Percentiles rank a stretch among this genome's conserved stretches.
Evolutionary conservation across 2,888 invertebrate species (phyloP).

Genomic region (Cheilosia urbana): DNA sequence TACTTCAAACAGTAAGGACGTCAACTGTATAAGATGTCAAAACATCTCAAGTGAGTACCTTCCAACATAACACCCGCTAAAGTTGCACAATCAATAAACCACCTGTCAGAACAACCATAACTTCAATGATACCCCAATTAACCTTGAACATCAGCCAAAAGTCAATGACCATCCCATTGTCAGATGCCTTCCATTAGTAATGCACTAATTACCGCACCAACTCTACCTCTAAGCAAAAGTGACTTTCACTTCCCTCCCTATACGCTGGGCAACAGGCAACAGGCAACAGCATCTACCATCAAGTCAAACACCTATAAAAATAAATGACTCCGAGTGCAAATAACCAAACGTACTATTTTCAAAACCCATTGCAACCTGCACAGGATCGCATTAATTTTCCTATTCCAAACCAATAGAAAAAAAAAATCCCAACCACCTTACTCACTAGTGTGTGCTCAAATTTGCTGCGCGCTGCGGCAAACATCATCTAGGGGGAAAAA

Average conservation of each 20-base stretch:
- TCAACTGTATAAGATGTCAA: too few relatives aligned
- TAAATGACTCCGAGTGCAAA: conserved; percentile 53
- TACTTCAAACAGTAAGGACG: too few relatives aligned
- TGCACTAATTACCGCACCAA: conserved; percentile 33
- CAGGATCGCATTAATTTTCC: conserved; percentile 56
- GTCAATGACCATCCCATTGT: conserved; percentile 19
- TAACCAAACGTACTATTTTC: conserved; percentile 40
- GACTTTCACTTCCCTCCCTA: conserved; percentile 38
- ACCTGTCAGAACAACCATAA: too few relatives aligned
- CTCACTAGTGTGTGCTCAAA: conserved; percentile 34
- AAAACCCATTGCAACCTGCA: conserved; percentile 69
- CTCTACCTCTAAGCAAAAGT: conserved; percentile 5
- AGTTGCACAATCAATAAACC: too few relatives aligned
- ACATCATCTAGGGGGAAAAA: conserved; percentile 48
- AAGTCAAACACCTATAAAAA: conserved; percentile 66
- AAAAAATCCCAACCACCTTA: conserved; percentile 43
- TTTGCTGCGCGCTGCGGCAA: conserved; percentile 66
- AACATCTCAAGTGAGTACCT: too few relatives aligned
- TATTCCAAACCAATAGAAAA: conserved; percentile 32
- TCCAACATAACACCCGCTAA: too few relatives aligned
- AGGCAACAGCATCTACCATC: background rate
- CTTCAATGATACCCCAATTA: conserved; percentile 9
- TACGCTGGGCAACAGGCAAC: background rate
- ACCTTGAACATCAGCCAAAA: conserved; percentile 13
- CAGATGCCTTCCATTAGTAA: conserved; percentile 33